Evolutionary conservation across 2,113 vertebrate species (phyloP).

Genomic region (Tyrannus savana): DNA sequence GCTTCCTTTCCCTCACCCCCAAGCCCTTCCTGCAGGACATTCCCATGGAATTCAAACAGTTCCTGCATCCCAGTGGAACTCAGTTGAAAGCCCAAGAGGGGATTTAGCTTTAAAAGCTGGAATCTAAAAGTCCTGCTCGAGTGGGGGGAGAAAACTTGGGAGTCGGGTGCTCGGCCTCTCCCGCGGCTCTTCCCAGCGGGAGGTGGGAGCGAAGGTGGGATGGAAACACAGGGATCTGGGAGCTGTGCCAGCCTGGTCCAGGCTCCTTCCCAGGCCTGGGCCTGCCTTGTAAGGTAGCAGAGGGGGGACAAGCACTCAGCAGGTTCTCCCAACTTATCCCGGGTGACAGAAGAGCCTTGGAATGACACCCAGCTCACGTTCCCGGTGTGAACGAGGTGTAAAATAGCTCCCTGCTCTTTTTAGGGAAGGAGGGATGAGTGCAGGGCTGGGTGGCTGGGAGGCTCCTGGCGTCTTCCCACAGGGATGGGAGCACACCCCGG

Average conservation of each 20-base stretch:
- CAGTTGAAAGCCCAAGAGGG: neutral
- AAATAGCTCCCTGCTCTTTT: slow-evolving; percentile 58
- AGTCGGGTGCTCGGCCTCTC: neutral
- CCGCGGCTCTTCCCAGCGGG: rapidly evolving
- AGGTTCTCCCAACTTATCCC: neutral
- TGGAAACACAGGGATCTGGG: neutral
- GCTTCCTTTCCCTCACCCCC: neutral
- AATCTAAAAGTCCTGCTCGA: neutral
- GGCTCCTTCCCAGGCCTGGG: neutral
- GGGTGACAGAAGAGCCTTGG: slow-evolving; percentile 41
- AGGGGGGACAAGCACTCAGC: neutral
- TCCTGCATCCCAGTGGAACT: neutral
- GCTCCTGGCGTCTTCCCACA: neutral
- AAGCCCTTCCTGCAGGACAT: neutral
- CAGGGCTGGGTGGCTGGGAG: neutral
- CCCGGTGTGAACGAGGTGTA: slow-evolving; percentile 34
- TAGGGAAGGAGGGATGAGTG: neutral
- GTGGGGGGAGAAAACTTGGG: rapidly evolving
- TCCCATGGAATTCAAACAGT: neutral
- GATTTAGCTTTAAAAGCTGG: neutral
- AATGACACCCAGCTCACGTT: slow-evolving; percentile 17
- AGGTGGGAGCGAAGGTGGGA: neutral
- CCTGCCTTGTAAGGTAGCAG: slow-evolving; percentile 48
- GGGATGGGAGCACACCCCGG: neutral
- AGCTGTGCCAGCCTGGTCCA: neutral